A percentile compares a stretch with the other conserved stretches of the same genome.
Evolutionary conservation across 2,113 vertebrate genomes (phyloP).

Genomic region (Phyllostomus discolor): DNA sequence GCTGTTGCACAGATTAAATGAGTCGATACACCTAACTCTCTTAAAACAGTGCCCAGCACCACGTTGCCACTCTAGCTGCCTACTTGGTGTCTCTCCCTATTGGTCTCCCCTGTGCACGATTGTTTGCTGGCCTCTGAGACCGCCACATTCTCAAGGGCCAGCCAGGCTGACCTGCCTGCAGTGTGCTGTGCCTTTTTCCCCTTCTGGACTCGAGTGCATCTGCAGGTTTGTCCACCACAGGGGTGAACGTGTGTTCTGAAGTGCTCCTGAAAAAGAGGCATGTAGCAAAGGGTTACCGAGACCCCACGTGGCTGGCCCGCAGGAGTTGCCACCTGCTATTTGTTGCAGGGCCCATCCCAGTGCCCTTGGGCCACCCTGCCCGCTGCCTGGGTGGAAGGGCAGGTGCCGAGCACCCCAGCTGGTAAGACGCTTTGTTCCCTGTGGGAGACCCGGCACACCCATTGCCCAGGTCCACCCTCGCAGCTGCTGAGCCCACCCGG

Average conservation of each 20-base stretch:
- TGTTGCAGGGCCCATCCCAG: background rate
- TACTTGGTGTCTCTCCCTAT: background rate
- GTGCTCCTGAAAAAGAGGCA: background rate
- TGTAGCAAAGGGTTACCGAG: background rate
- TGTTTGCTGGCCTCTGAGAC: background rate
- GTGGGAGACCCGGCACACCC: fast-evolving
- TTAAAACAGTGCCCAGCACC: background rate
- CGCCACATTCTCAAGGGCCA: fast-evolving
- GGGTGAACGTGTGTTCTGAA: background rate
- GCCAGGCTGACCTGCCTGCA: background rate
- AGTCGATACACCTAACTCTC: background rate
- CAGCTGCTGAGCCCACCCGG: fast-evolving
- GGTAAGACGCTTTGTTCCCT: background rate
- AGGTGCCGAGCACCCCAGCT: fast-evolving
- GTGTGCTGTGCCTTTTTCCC: background rate
- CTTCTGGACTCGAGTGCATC: background rate
- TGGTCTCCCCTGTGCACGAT: background rate
- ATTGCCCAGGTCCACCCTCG: fast-evolving
- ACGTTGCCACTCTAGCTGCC: fast-evolving
- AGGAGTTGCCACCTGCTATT: background rate
- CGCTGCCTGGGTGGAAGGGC: background rate
- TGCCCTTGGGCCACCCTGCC: fast-evolving
- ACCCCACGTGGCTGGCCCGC: background rate
- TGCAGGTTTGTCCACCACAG: background rate
- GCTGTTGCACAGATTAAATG: background rate